Base-by-base conservation (phyloP, 2,113 vertebrate genomes). In the Onychorhynchus coronatus region DNA sequence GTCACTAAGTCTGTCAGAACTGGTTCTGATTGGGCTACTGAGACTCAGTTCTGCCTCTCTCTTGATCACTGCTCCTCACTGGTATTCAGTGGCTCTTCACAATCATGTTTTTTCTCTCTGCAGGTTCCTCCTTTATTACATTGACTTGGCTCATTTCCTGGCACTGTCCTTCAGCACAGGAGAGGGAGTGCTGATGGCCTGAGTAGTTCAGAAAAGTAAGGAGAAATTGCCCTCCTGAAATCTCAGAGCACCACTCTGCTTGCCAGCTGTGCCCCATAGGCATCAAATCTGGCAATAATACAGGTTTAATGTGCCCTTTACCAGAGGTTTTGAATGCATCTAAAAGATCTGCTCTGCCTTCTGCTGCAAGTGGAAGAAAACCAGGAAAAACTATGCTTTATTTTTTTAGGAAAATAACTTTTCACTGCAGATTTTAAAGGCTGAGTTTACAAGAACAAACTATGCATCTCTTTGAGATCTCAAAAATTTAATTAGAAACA, bases 401-500 rank as follows among this genome's bases (percentile, higher is more conserved):
- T 80, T 47, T 10, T 42, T 49, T 33, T 5, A 62, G 4, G 5
- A 65, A 73, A 88, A 28, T 42, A 72, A 63, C 12, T 4, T 76
- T 88, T 74, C 8, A 2, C 11, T 84, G 68, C 21, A 71, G 19
- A 25, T 49, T 90, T 80, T 86, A 80, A 88, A 42, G 14, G 11
- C 50, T 59, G 42, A 67, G 11, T 68, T 92, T 78, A 5, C 16
- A 59, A 73, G 35, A 74, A 47, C 6, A 70, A 88, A 88, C 61
- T 41, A 62, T 8, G 20, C 13, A 58, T 80, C 37, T 88, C 53
- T 55, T 85, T 67, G 30, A 67, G 24, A 84, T 74, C 63, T 62
- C 42, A 71, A 59, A 80, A 24, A 9, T 52, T 81, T 86, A 66
- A 83, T 81, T 86, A 80, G 73, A 83, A 95, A 47, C 25, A 47